phyloP scores from a whole-genome alignment of 2,888 invertebrate species.

The Dorcus parallelipipedus region DNA sequence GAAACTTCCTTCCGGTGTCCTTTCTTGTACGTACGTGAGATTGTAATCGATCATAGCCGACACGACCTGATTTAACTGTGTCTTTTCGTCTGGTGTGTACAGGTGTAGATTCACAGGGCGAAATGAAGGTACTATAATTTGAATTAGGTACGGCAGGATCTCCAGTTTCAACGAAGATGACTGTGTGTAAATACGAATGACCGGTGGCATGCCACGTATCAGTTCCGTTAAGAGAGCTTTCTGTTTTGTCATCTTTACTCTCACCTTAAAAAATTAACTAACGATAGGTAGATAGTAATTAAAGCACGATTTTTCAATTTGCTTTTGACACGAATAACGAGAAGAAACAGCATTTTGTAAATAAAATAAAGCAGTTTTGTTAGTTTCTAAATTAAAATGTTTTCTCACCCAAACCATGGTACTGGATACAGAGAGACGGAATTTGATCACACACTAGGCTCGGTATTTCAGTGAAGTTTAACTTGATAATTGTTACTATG shows the following conservation, averaged over 20 bases:
- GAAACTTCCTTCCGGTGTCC: slow-evolving; percentile 73
- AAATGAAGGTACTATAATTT: slow-evolving; percentile 69
- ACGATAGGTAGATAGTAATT: neutral
- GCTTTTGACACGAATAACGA: too few relatives aligned
- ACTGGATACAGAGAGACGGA: too few relatives aligned
- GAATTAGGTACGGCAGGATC: slow-evolving; percentile 66
- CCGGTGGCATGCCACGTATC: slow-evolving; percentile 61
- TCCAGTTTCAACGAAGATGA: slow-evolving; percentile 60
- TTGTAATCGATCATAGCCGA: slow-evolving; percentile 87
- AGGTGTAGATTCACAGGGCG: slow-evolving; percentile 70
- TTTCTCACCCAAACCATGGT: too few relatives aligned
- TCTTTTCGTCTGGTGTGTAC: slow-evolving; percentile 70
- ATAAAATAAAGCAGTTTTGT: too few relatives aligned
- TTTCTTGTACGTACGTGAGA: slow-evolving; percentile 78
- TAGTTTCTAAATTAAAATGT: too few relatives aligned
- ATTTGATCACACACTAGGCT: too few relatives aligned
- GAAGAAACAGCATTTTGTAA: too few relatives aligned
- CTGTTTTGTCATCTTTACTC: slow-evolving; percentile 51
- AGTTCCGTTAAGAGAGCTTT: slow-evolving; percentile 59
- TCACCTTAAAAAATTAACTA: slow-evolving; percentile 51
- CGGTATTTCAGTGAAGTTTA: too few relatives aligned
- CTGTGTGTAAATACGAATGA: slow-evolving; percentile 49
- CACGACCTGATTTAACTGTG: slow-evolving; percentile 67
- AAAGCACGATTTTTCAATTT: neutral
- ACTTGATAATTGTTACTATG: too few relatives aligned